Evolutionary conservation across 2,888 invertebrate genomes (phyloP).

Genomic region (Rosalia funebris): DNA sequence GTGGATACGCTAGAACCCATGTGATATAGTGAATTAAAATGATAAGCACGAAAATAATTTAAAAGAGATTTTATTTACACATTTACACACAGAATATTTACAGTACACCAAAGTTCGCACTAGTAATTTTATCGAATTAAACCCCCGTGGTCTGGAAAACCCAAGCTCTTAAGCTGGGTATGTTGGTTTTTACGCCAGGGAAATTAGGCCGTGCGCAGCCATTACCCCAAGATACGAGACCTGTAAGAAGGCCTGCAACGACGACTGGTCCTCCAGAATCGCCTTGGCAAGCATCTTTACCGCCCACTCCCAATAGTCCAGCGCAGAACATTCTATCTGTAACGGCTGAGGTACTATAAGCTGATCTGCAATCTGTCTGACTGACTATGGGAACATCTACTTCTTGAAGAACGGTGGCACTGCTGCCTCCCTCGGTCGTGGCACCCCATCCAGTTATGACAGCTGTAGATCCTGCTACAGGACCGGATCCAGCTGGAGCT

Average conservation of each 20-base stretch:
- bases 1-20: no score
- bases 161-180: slow-evolving; percentile 35
- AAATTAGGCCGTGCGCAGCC: slow-evolving; percentile 34
- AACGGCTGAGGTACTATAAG: slow-evolving; percentile 27
- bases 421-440: slow-evolving; percentile 19
- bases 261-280: slow-evolving; percentile 38
- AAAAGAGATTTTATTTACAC: no score
- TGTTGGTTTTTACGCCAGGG: slow-evolving; percentile 41
- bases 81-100: no score
- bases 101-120: no score
- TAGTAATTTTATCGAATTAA: no score
- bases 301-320: slow-evolving; percentile 65
- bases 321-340: slow-evolving; percentile 69
- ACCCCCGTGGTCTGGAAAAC: slow-evolving; percentile 27
- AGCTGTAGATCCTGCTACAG: slow-evolving; percentile 17
- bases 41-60: no score
- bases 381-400: slow-evolving; percentile 34
- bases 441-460: slow-evolving; percentile 38
- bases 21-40: no score
- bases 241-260: slow-evolving; percentile 8
- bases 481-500: slow-evolving; percentile 7
- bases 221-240: slow-evolving; percentile 18
- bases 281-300: slow-evolving; percentile 67
- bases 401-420: slow-evolving; percentile 23
- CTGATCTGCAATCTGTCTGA: slow-evolving; percentile 21